Evolutionary conservation across 2,888 invertebrate genomes (phyloP).

Genomic region (Ethmia dodecea): DNA sequence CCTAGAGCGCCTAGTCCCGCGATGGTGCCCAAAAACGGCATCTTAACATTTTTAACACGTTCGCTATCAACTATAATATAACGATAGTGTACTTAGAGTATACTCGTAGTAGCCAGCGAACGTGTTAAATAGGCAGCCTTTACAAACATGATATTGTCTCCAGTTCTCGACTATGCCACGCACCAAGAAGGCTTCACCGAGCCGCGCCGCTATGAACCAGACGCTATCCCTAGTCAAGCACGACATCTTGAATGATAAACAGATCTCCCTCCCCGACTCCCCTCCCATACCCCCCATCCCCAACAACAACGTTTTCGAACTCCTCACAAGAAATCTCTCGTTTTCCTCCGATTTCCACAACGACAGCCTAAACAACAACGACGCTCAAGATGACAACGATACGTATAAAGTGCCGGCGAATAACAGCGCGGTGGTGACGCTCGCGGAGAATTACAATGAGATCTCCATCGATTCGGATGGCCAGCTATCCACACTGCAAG

Average conservation of each 20-base stretch:
- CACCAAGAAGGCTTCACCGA: slow-evolving; percentile 70
- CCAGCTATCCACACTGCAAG: slow-evolving; percentile 67
- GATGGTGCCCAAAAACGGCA: too few relatives aligned
- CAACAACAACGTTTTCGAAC: slow-evolving; percentile 62
- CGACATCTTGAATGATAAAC: slow-evolving; percentile 56
- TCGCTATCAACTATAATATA: too few relatives aligned
- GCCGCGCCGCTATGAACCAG: slow-evolving; percentile 57
- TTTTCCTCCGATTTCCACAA: slow-evolving; percentile 71
- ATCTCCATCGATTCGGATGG: slow-evolving; percentile 67
- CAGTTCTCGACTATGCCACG: slow-evolving; percentile 82
- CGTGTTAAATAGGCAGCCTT: too few relatives aligned
- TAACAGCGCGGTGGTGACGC: slow-evolving; percentile 49
- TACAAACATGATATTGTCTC: slow-evolving; percentile 1
- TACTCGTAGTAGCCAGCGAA: too few relatives aligned
- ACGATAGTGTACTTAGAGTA: too few relatives aligned
- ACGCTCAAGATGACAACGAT: slow-evolving; percentile 46
- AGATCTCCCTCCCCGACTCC: slow-evolving; percentile 32
- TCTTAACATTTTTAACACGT: too few relatives aligned
- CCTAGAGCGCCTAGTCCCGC: too few relatives aligned
- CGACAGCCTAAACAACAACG: slow-evolving; percentile 71
- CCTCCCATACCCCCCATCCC: slow-evolving; percentile 29
- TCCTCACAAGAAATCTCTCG: slow-evolving; percentile 64
- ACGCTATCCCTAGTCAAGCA: slow-evolving; percentile 63
- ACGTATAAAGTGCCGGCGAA: slow-evolving; percentile 70
- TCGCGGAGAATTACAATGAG: slow-evolving; percentile 69